Evolutionary conservation across 2,113 vertebrate genomes (phyloP).

Genomic region (Oncorhynchus clarkii): DNA sequence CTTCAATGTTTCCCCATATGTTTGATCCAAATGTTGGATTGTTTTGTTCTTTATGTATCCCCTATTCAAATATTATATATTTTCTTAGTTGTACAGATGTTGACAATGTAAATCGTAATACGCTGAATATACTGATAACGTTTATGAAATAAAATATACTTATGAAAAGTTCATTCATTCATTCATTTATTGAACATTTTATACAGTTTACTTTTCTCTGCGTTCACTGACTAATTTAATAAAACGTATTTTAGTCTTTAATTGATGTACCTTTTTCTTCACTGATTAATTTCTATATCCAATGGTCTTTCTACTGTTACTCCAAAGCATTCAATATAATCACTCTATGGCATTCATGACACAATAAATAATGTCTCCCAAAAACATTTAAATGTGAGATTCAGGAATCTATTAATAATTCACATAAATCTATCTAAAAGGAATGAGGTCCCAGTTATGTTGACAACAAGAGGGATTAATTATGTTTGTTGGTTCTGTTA

Average conservation of each 20-base stretch:
- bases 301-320: neutral
- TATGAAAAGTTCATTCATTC: conserved; percentile 12
- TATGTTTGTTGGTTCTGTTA: too few species aligned
- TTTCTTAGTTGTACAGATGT: conserved; percentile 28
- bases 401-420: neutral
- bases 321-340: neutral
- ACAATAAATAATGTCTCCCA: neutral
- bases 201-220: too few species aligned
- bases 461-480: too few species aligned
- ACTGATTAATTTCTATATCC: too few species aligned
- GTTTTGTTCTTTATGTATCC: too few species aligned
- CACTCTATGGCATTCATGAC: neutral
- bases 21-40: too few species aligned
- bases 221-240: too few species aligned
- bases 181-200: neutral
- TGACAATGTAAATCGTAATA: neutral
- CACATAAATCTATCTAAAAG: neutral
- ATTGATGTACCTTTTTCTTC: neutral
- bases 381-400: neutral
- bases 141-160: conserved; percentile 52
- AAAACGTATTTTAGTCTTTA: too few species aligned
- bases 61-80: neutral
- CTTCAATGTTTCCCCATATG: too few species aligned
- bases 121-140: conserved; percentile 23
- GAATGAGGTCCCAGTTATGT: too few species aligned